These are phyloP conservation scores for Bilobella aurantiaca DNA, from an alignment of 1,140 invertebrate species.

Conservation along the genomic window DNA sequence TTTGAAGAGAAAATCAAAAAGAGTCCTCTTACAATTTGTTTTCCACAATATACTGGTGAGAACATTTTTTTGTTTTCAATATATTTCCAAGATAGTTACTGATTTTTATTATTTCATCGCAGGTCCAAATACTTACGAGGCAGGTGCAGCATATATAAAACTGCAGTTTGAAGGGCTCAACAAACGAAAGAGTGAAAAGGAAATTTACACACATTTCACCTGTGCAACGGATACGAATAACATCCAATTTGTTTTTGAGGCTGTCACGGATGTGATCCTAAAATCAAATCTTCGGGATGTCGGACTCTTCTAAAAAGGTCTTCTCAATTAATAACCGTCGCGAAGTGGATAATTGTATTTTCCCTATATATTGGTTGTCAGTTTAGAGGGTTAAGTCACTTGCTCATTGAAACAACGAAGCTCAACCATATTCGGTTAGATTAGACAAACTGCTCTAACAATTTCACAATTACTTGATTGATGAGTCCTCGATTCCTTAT, in stretches of 20 bases:
- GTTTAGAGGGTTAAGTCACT: too few species aligned
- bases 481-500: too few species aligned
- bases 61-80: too few species aligned
- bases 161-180: conserved; percentile 81
- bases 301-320: conserved; percentile 59
- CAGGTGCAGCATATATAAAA: conserved; percentile 76
- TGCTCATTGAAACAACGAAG: too few species aligned
- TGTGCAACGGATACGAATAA: conserved; percentile 86
- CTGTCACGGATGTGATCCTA: conserved; percentile 84
- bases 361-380: too few species aligned
- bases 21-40: conserved; percentile 88
- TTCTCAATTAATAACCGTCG: too few species aligned
- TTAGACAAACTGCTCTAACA: too few species aligned
- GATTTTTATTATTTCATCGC: conserved; percentile 34
- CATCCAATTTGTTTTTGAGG: conserved; percentile 85
- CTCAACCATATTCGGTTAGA: too few species aligned
- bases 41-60: conserved; percentile 81
- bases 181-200: conserved; percentile 73
- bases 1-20: conserved; percentile 86
- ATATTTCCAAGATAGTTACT: not conserved
- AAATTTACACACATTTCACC: conserved; percentile 85
- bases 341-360: too few species aligned
- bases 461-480: too few species aligned
- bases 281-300: conserved; percentile 88
- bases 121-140: conserved; percentile 75